Conservation (phyloP, 2,888 invertebrate genomes). For the Lordiphosa fenestrarum region DNA sequence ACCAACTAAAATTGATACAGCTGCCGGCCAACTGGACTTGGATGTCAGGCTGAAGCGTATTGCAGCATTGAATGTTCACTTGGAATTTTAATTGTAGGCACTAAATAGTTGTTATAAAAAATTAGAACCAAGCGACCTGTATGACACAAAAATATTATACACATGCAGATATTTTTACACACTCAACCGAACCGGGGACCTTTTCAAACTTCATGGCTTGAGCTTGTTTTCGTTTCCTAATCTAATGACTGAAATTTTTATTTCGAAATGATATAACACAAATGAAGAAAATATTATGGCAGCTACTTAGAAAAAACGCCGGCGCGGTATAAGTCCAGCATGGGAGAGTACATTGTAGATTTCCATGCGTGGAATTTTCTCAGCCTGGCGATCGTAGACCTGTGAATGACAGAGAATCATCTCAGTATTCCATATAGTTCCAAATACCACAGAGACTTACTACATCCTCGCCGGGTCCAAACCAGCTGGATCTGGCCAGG, state of each 20-base stretch:
- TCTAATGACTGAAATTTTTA: constrained; percentile 59
- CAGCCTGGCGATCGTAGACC: constrained; percentile 84
- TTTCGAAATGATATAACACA: constrained; percentile 31
- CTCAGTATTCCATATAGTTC: neutral
- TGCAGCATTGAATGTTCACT: constrained; percentile 46
- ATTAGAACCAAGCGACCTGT: constrained; percentile 10
- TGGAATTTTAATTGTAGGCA: constrained; percentile 59
- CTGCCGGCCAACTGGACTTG: constrained; percentile 22
- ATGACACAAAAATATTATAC: constrained; percentile 7
- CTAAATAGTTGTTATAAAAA: constrained; percentile 47
- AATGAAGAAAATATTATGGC: constrained; percentile 24
- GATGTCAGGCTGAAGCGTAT: constrained; percentile 60
- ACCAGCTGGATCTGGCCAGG: constrained; percentile 82
- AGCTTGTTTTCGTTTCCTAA: constrained; percentile 37
- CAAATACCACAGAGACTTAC: constrained; percentile 73
- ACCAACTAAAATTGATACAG: neutral
- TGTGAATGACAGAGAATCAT: constrained; percentile 48
- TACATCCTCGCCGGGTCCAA: constrained; percentile 84
- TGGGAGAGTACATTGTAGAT: constrained; percentile 85
- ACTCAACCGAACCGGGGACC: too few species aligned
- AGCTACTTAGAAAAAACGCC: constrained; percentile 45
- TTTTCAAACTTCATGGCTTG: too few species aligned
- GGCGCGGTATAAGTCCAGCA: constrained; percentile 83
- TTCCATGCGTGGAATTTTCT: constrained; percentile 83
- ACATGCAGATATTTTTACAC: too few species aligned